Evolutionary conservation across 2,113 vertebrate species (phyloP).

Genomic region (Oceanites oceanicus): DNA sequence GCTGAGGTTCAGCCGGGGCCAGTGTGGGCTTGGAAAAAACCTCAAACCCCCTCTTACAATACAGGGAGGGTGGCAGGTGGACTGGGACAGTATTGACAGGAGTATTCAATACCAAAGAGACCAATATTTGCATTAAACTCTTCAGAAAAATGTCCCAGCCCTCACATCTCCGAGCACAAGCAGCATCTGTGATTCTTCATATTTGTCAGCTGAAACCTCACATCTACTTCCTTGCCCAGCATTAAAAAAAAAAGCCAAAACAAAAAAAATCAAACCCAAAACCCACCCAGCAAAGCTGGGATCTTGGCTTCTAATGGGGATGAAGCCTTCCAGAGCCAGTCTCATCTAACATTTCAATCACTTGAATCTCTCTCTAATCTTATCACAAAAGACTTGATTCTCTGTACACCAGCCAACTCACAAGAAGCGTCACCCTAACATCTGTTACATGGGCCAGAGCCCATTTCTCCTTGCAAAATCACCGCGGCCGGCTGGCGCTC

Average conservation of each 20-base stretch:
- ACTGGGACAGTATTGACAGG: not conserved
- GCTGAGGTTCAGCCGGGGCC: not conserved
- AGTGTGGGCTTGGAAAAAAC: not conserved
- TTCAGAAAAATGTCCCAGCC: not conserved
- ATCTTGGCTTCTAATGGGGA: slow-evolving; percentile 35
- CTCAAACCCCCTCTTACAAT: not conserved
- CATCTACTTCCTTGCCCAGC: not conserved
- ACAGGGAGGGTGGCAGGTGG: not conserved
- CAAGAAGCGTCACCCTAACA: slow-evolving; percentile 9
- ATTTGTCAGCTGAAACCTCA: not conserved
- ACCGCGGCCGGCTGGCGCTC: not conserved
- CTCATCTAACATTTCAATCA: slow-evolving; percentile 60
- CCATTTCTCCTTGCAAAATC: not conserved
- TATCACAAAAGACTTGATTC: slow-evolving; percentile 43
- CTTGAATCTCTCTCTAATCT: slow-evolving; percentile 58
- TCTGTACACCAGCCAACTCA: not conserved
- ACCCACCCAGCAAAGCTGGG: not conserved
- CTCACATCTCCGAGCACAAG: not conserved
- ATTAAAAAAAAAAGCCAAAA: not conserved
- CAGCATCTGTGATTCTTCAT: not conserved
- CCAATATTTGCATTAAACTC: not conserved
- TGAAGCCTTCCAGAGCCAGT: not conserved
- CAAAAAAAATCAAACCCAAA: not conserved
- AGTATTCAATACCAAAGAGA: not conserved
- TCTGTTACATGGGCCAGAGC: not conserved